Base-by-base conservation (phyloP, 2,888 invertebrate species). In the Eupsilia transversa region DNA sequence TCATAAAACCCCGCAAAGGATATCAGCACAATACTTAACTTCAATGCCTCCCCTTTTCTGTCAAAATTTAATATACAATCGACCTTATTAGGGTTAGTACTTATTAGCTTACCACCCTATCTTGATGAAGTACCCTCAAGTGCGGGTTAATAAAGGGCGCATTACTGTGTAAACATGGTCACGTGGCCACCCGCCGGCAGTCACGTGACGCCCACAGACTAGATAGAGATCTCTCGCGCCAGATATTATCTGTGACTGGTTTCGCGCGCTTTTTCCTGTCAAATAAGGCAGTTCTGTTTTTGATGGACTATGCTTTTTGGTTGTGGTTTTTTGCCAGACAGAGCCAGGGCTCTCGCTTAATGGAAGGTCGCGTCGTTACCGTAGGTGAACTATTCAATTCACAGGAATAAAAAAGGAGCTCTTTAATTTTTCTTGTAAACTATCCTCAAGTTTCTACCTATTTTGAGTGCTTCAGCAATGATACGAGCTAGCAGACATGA, bases 151-250 rank as follows among this genome's bases (percentile, higher is more conserved):
- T 95, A 95, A 94, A 93, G 93, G 93, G 92, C 89, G 88, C 89
- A 89, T 90, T 88, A 89, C 89, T 91, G 86, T 89, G 90, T 92
- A 95, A 95, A 96, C 93, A 95, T 52, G 84, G 93, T 88, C 95
- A 94, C 95, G 95, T 93, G 96, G 85, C 93, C 84, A 79, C 91
- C 93, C 90, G 89, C 74, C 86, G 92, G 92, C 90, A 83, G 92
- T 90, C 94, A 93, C 94, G 94, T 94, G 94, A 87, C 92, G 38
- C 76, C 90, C 90, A 89, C 87, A 90, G 90, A 90, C 88, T 87
- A 89, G 94, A 94, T 93, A 94, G 90, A 89, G 89, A 94, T 94
- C 94, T 93, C 89, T 93, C 90, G 91, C 90, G 91, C 94, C 94
- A 93, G 91, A 94, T 94, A 94, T 95, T 94, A 93, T 93, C 94